These are phyloP conservation scores for Latheticus oryzae DNA, from an alignment of 2,888 invertebrate species.

Conservation along the genomic window DNA sequence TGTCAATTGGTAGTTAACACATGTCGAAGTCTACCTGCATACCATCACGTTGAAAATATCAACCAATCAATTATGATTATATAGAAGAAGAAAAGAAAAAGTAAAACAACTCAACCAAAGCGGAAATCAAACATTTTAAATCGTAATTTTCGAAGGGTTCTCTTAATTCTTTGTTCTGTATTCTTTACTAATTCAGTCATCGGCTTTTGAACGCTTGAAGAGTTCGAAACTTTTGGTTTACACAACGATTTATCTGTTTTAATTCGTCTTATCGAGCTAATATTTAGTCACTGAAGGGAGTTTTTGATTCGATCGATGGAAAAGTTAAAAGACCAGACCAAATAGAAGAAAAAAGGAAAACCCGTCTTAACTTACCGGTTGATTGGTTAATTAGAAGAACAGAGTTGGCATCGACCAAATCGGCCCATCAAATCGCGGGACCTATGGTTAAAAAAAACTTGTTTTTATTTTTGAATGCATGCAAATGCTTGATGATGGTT, in stretches of 20 bases:
- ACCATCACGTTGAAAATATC: conserved; percentile 23
- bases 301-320: conserved; percentile 12
- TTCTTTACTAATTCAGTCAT: conserved; percentile 53
- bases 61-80: no score
- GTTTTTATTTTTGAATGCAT: conserved; percentile 14
- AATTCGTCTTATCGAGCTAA: conserved; percentile 50
- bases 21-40: conserved; percentile 27
- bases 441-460: conserved; percentile 34
- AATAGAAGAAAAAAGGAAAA: conserved; percentile 20
- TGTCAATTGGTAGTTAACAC: conserved; percentile 17
- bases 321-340: conserved; percentile 15
- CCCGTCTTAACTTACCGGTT: conserved; percentile 31
- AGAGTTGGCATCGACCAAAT: conserved; percentile 37
- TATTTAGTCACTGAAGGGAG: conserved; percentile 36
- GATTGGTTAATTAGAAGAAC: conserved; percentile 32
- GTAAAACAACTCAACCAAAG: conserved; percentile 39
- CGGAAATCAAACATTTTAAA: conserved; percentile 54
- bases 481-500: conserved; percentile 22
- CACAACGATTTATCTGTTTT: conserved; percentile 51
- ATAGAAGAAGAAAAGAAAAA: conserved; percentile 31
- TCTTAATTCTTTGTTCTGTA: conserved; percentile 43
- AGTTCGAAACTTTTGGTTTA: conserved; percentile 49
- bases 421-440: conserved; percentile 37
- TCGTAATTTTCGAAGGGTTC: conserved; percentile 48
- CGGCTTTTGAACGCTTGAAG: conserved; percentile 51